Base-by-base conservation (phyloP, 2,888 invertebrate species). In the Diogma glabrata region DNA sequence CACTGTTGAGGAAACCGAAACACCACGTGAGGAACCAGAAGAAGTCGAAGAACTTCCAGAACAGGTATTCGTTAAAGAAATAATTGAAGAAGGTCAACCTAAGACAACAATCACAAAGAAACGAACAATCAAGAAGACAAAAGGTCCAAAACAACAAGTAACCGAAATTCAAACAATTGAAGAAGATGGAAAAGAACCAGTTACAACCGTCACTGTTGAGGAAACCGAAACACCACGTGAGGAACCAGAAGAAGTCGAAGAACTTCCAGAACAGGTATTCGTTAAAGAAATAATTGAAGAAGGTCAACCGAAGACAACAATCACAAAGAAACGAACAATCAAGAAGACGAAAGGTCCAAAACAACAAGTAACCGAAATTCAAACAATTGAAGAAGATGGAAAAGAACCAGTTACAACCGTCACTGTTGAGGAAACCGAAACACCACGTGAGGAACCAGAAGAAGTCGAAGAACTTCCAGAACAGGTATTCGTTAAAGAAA, bases 151-250 rank as follows among this genome's bases (percentile, higher is more conserved):
- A 59, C 60, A 61, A 53, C 64, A 63, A 58, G 57, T 55, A 17
- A 64, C 64, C 4, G 62, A 65, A 56, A 62, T 64, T 14, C 40
- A 49, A 22, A 57, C 57, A 12, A 19, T 50, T 20, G 53, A 63
- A 49, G 60, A 67, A 50, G 69, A 71, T 2, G 67, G 66, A 17
- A 65, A 70, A 47, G 59, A 57, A 1, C 66, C 68, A 0, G 57
- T 64, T 1, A 67, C 64, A 0, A 67, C 65, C 55, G 50, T 52
- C 51, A 33, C 30, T 26, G n/a, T 54, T 47, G 9, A 54, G 48
- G 47, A 53, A 48, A 47, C 28, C 49, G 10, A 43, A 45, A 8
- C 26, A 12, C 16, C 33, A 16, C 12, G 22, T 3, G 33, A 30
- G 7, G 20, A 47, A 30, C 53, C 50, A 43, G 28, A 38, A n/a